Evolutionary conservation across 30 jellyfish, hydroid and myxozoan species (phyloP).

Genomic region (Hydra vulgaris): DNA sequence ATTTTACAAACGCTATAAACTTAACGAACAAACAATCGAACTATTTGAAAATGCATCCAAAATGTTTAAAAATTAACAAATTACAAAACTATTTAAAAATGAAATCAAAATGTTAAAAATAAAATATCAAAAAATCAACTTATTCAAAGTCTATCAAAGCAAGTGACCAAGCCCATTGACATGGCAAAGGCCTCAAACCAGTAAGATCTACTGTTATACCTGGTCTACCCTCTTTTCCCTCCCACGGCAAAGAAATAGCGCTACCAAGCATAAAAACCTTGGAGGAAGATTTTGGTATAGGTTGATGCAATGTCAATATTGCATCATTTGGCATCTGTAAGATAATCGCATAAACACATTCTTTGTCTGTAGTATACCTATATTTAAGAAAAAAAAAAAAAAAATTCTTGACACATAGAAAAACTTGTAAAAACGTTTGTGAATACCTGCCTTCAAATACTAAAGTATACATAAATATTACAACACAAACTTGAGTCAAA

Average conservation of each 20-base stretch:
- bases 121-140: not conserved
- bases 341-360: constrained; percentile 47
- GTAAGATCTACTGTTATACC: constrained; percentile 31
- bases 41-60: not conserved
- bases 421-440: no score
- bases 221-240: constrained; percentile 1
- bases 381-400: not conserved
- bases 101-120: not conserved
- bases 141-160: constrained; percentile 1
- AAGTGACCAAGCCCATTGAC: constrained; percentile 15
- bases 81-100: no score
- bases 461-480: no score
- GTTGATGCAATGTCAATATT: constrained; percentile 26
- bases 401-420: not conserved
- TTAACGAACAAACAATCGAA: not conserved
- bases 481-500: no score
- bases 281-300: constrained; percentile 29
- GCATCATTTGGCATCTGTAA: constrained; percentile 54
- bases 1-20: no score
- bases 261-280: constrained; percentile 47
- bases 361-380: constrained; percentile 57
- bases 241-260: constrained; percentile 26
- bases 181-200: not conserved
- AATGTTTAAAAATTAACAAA: not conserved
- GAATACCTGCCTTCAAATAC: no score